phyloP scores from a whole-genome alignment of 2,888 invertebrate genomes.

The Rutpela maculata region DNA sequence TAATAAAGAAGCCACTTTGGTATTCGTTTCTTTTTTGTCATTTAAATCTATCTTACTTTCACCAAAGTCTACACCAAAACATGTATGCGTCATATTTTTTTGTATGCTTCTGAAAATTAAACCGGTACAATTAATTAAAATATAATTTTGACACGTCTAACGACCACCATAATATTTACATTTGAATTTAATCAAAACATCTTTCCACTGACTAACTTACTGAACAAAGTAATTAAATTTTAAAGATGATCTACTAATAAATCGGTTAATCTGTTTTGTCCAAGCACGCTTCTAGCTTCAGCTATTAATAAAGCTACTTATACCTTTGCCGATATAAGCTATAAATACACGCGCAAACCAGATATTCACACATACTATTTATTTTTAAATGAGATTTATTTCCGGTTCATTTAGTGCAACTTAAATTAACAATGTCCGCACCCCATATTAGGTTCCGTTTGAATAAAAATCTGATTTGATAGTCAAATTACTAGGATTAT shows the following conservation, averaged over 20 bases:
- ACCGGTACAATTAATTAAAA: constrained; percentile 7
- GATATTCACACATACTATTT: constrained; percentile 34
- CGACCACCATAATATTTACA: background rate
- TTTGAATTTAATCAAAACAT: background rate
- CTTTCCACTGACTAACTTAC: background rate
- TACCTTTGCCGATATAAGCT: constrained; percentile 20
- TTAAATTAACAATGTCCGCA: constrained; percentile 24
- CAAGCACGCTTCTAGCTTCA: constrained; percentile 9
- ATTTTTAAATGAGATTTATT: constrained; percentile 20
- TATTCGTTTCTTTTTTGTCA: too few relatives aligned
- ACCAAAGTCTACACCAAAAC: background rate
- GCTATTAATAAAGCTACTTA: constrained; percentile 26
- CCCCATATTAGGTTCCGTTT: constrained; percentile 29
- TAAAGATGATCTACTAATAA: constrained; percentile 5
- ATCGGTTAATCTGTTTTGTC: background rate
- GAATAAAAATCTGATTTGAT: constrained; percentile 16
- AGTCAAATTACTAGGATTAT: constrained; percentile 23
- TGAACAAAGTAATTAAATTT: background rate
- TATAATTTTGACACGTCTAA: background rate
- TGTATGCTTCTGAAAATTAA: background rate
- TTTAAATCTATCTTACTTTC: too few relatives aligned
- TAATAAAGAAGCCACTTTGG: too few relatives aligned
- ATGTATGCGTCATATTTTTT: background rate
- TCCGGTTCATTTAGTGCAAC: constrained; percentile 24
- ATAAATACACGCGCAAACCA: constrained; percentile 20